Conservation (phyloP, 2,113 vertebrate genomes). For the Ophthalmolycus amberensis region DNA sequence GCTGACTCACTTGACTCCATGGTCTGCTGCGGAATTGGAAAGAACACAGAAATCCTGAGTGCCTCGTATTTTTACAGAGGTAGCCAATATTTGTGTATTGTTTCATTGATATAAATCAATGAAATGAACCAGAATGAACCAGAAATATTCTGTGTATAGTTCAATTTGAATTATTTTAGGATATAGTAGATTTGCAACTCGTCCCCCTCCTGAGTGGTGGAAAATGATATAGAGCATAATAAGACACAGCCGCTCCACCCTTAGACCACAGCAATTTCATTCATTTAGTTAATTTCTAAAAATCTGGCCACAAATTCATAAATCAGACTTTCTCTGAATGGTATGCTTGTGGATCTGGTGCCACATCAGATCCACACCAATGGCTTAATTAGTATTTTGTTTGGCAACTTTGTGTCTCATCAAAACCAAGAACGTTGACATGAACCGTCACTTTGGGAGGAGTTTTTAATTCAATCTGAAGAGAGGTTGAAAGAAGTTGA, state of each 20-base stretch:
- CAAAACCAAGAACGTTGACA: not conserved
- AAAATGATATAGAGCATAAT: not conserved
- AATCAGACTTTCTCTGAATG: not conserved
- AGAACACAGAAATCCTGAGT: not conserved
- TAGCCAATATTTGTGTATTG: not conserved
- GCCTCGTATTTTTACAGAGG: not conserved
- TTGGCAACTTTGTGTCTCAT: not conserved
- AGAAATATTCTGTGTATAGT: not conserved
- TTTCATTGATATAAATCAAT: not conserved
- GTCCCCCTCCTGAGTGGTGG: not conserved
- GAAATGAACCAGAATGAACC: not conserved
- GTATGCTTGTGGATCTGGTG: not conserved
- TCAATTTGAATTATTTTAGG: not conserved
- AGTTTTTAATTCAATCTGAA: not conserved
- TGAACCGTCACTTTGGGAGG: not conserved
- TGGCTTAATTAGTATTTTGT: not conserved
- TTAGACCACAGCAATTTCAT: not conserved
- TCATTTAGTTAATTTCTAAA: not conserved
- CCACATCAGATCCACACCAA: not conserved
- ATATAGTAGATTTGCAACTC: not conserved
- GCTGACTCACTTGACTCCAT: not conserved
- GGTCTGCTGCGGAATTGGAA: not conserved
- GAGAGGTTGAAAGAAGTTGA: not conserved
- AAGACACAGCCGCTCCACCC: not conserved
- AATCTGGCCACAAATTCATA: not conserved